These are phyloP conservation scores for Octopus sinensis DNA, from an alignment of 1,140 invertebrate genomes.

Conservation along the genomic window DNA sequence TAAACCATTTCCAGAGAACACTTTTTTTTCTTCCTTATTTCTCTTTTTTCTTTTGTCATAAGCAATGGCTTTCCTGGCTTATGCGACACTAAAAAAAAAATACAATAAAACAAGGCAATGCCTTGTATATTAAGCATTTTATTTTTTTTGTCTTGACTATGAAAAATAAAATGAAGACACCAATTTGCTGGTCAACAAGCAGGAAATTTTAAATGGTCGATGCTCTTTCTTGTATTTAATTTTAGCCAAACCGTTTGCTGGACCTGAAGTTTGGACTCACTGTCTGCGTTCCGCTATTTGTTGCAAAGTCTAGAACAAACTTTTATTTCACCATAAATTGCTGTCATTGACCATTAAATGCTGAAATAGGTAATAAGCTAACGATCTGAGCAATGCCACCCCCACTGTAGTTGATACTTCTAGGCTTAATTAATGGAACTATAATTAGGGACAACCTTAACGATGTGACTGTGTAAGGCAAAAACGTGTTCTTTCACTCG, in stretches of 20 bases:
- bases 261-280: not conserved
- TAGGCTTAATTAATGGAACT: no score
- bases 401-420: not conserved
- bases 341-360: not conserved
- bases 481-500: not conserved
- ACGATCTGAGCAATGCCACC: constrained; percentile 1
- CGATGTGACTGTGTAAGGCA: not conserved
- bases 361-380: constrained; percentile 10
- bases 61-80: no score
- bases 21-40: no score
- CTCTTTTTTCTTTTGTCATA: no score
- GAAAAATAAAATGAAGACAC: no score
- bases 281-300: not conserved
- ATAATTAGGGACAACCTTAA: no score
- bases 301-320: constrained; percentile 13
- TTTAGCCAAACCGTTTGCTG: not conserved
- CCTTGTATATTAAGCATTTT: no score
- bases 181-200: not conserved
- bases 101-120: no score
- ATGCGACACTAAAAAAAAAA: no score
- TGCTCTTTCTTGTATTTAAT: constrained; percentile 1
- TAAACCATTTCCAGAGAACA: no score
- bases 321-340: constrained; percentile 13
- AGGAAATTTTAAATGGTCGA: constrained; percentile 18
- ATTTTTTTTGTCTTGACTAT: no score